Evolutionary conservation across 2,113 vertebrate species (phyloP).

Genomic region (Tyrannus savana): DNA sequence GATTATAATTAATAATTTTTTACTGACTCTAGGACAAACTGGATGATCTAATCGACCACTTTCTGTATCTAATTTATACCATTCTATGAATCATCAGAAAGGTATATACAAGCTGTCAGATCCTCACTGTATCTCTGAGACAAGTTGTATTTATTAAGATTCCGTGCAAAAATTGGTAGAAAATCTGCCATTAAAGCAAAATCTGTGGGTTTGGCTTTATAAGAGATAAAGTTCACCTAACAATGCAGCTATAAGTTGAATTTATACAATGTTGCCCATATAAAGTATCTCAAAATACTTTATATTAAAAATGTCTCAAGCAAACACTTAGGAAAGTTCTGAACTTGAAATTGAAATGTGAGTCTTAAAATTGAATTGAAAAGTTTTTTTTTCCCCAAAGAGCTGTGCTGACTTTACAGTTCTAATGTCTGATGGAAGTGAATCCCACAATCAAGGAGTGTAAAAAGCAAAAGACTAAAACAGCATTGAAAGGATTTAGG

Average conservation of each 20-base stretch:
- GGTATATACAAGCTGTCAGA: background rate
- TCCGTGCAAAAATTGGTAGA: background rate
- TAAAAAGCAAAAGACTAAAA: background rate
- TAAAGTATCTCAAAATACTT: background rate
- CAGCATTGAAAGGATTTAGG: conserved; percentile 1
- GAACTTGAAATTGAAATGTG: background rate
- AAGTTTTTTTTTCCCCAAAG: background rate
- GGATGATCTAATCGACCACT: background rate
- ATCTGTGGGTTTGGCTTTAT: background rate
- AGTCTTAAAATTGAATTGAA: conserved; percentile 25
- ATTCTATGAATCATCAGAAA: background rate
- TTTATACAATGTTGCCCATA: background rate
- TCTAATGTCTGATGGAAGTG: conserved; percentile 14
- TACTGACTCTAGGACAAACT: background rate
- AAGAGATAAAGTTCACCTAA: background rate
- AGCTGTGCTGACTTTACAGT: conserved; percentile 2
- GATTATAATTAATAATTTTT: background rate
- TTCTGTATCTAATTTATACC: background rate
- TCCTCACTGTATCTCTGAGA: background rate
- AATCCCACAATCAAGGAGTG: conserved; percentile 7
- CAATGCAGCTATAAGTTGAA: background rate
- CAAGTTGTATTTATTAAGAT: background rate
- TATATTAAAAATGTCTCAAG: background rate
- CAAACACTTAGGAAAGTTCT: background rate
- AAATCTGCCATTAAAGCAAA: background rate